phyloP scores from a whole-genome alignment of 2,797 vertebrate species.

The Microhierax caerulescens region DNA sequence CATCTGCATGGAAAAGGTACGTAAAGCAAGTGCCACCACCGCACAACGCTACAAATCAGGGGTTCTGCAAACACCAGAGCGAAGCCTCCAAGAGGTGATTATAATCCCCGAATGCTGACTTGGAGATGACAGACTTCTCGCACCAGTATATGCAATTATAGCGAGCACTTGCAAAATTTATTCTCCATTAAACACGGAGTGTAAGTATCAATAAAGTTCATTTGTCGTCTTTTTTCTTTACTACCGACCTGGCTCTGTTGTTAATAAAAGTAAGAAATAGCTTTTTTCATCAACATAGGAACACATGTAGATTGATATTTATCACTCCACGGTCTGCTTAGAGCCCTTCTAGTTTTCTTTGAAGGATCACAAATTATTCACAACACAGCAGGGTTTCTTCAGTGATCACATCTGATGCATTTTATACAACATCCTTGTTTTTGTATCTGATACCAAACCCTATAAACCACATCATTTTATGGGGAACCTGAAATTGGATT shows the following conservation, averaged over 20 bases:
- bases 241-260: background rate
- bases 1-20: background rate
- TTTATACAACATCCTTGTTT: conserved; percentile 48
- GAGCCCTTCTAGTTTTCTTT: conserved; percentile 4
- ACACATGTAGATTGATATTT: conserved; percentile 26
- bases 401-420: conserved; percentile 37
- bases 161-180: background rate
- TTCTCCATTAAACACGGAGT: conserved; percentile 26
- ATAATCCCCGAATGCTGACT: background rate
- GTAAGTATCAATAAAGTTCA: conserved; percentile 26
- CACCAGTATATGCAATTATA: background rate
- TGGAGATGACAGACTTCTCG: background rate
- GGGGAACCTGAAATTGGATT: conserved; percentile 48
- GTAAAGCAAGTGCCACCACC: background rate
- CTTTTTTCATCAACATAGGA: conserved; percentile 18
- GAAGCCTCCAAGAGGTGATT: background rate
- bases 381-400: background rate
- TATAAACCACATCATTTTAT: conserved; percentile 40
- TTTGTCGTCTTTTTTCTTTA: conserved; percentile 31
- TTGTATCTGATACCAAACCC: conserved; percentile 33
- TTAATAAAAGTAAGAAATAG: conserved; percentile 34
- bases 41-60: background rate
- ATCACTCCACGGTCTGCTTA: background rate
- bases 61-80: background rate
- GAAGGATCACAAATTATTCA: conserved; percentile 55